phyloP scores from a whole-genome alignment of 2,797 vertebrate genomes.

The Gallirallus australis region DNA sequence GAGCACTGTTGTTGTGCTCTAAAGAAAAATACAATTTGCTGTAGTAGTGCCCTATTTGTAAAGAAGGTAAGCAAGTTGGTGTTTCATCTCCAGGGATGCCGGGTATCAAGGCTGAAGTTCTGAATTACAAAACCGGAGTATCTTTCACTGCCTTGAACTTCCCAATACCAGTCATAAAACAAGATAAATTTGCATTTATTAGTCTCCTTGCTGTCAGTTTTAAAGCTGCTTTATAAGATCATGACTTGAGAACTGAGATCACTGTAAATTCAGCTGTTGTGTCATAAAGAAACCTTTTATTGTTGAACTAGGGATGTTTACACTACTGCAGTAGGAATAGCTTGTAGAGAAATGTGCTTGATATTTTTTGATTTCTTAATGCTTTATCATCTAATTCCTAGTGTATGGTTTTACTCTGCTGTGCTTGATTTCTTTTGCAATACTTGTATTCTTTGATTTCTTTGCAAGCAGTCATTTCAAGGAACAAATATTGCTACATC shows the following conservation, averaged over 20 bases:
- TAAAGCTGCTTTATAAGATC: background rate
- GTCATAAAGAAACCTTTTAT: background rate
- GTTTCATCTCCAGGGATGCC: background rate
- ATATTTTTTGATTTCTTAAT: background rate
- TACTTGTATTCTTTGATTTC: background rate
- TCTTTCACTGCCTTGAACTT: background rate
- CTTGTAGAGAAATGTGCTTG: background rate
- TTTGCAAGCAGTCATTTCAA: background rate
- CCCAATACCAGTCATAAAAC: background rate
- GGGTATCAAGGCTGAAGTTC: background rate
- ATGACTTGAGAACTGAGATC: background rate
- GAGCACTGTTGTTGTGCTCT: background rate
- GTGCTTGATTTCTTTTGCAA: conserved; percentile 29
- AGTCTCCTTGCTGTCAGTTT: background rate
- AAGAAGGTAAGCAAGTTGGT: background rate
- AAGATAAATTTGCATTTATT: background rate
- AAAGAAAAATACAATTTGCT: background rate
- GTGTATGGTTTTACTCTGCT: background rate
- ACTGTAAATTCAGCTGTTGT: background rate
- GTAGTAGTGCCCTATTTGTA: background rate
- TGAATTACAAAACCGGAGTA: background rate
- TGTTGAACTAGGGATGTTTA: background rate
- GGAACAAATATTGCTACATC: background rate
- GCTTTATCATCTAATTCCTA: background rate
- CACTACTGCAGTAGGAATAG: background rate